Evolutionary conservation across 2,113 vertebrate genomes (phyloP).

Genomic region (Psittacara wagleri): DNA sequence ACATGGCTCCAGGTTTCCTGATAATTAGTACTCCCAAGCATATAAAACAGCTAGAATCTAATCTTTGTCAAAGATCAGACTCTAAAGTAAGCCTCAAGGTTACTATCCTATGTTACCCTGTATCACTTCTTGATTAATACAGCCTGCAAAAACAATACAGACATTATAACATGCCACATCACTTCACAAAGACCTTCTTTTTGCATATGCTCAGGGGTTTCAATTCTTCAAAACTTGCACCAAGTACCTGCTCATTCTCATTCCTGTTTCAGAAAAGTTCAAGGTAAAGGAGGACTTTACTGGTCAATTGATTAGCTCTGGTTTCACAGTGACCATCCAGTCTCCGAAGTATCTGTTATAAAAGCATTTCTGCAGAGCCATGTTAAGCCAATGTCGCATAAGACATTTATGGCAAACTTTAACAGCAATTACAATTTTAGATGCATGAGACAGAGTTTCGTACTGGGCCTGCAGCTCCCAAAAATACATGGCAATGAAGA

Average conservation of each 20-base stretch:
- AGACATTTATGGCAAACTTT: background rate
- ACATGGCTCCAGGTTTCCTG: background rate
- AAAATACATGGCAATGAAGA: rapidly evolving
- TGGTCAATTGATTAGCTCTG: background rate
- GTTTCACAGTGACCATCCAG: background rate
- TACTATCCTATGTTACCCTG: background rate
- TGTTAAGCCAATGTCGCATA: background rate
- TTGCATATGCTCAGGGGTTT: background rate
- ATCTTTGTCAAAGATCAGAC: background rate
- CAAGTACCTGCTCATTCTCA: background rate
- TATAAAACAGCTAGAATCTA: background rate
- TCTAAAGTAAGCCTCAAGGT: background rate
- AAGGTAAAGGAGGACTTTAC: background rate
- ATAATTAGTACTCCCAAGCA: background rate
- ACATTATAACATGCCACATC: background rate
- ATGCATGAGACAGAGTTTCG: background rate
- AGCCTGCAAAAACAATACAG: background rate
- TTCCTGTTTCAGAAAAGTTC: background rate
- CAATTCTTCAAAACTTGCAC: background rate
- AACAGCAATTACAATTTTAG: background rate
- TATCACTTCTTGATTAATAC: background rate
- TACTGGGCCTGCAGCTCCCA: background rate
- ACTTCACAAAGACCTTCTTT: background rate
- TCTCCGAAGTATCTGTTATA: background rate
- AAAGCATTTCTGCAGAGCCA: background rate